Evolutionary conservation across 2,888 invertebrate species (phyloP).

Genomic region (Epinotia brunnichana): DNA sequence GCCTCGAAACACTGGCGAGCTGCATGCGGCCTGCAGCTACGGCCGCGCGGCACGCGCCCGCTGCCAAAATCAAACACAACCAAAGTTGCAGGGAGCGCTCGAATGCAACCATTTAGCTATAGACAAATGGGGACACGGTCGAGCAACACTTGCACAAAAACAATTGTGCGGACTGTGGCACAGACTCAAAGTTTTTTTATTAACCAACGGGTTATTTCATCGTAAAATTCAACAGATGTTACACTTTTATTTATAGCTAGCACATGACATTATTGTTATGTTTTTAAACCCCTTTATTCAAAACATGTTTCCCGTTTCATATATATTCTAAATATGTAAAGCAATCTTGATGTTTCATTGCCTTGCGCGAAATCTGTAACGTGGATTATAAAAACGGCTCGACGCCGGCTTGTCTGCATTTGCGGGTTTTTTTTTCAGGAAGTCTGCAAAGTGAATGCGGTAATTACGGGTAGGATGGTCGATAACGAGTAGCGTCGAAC

Average conservation of each 20-base stretch:
- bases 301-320: background rate
- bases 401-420: slow-evolving; percentile 18
- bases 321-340: slow-evolving; percentile 8
- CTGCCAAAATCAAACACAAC: slow-evolving; percentile 57
- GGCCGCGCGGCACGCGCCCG: slow-evolving; percentile 30
- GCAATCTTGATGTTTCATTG: background rate
- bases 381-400: slow-evolving; percentile 12
- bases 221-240: slow-evolving; percentile 56
- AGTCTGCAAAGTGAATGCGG: slow-evolving; percentile 45
- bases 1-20: slow-evolving; percentile 56
- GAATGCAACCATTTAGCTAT: slow-evolving; percentile 65
- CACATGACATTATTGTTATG: slow-evolving; percentile 30
- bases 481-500: slow-evolving; percentile 60
- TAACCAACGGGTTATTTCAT: slow-evolving; percentile 54
- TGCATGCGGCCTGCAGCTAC: slow-evolving; percentile 20
- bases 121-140: slow-evolving; percentile 66
- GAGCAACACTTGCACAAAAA: slow-evolving; percentile 60
- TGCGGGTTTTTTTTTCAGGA: slow-evolving; percentile 21
- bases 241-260: slow-evolving; percentile 35
- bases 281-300: slow-evolving; percentile 6
- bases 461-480: slow-evolving; percentile 61
- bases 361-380: slow-evolving; percentile 4
- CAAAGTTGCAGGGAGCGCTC: slow-evolving; percentile 58
- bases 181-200: slow-evolving; percentile 62
- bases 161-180: slow-evolving; percentile 64